phyloP scores from a whole-genome alignment of 2,113 vertebrate genomes.

The Crotophaga sulcirostris region DNA sequence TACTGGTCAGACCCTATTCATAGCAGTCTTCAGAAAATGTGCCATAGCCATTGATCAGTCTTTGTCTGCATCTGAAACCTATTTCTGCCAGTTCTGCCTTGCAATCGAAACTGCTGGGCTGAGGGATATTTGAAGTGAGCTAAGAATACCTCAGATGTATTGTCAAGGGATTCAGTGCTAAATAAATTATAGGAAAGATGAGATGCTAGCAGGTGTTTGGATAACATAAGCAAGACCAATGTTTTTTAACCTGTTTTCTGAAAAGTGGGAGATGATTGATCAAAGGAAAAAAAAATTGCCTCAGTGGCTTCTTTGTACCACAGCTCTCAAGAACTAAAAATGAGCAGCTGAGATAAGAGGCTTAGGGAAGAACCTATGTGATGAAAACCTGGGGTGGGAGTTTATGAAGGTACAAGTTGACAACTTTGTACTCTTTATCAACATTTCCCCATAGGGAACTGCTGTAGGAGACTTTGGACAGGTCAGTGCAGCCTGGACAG shows the following conservation, averaged over 20 bases:
- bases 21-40: background rate
- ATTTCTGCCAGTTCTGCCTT: background rate
- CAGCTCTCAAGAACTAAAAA: background rate
- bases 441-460: background rate
- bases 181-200: constrained; percentile 21
- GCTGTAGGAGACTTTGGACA: background rate
- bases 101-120: background rate
- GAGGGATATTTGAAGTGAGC: background rate
- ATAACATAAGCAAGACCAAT: background rate
- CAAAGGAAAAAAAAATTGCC: background rate
- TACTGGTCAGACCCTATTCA: background rate
- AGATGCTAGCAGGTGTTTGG: background rate
- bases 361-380: background rate
- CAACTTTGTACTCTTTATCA: background rate
- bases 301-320: background rate
- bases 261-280: background rate
- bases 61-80: background rate
- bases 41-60: background rate
- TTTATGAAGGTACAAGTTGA: background rate
- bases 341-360: background rate
- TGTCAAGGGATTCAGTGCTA: background rate
- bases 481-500: background rate
- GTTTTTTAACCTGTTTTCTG: background rate
- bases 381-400: background rate
- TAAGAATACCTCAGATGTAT: background rate